Conservation (phyloP, 2,113 vertebrate species). For the Lycaon pictus region DNA sequence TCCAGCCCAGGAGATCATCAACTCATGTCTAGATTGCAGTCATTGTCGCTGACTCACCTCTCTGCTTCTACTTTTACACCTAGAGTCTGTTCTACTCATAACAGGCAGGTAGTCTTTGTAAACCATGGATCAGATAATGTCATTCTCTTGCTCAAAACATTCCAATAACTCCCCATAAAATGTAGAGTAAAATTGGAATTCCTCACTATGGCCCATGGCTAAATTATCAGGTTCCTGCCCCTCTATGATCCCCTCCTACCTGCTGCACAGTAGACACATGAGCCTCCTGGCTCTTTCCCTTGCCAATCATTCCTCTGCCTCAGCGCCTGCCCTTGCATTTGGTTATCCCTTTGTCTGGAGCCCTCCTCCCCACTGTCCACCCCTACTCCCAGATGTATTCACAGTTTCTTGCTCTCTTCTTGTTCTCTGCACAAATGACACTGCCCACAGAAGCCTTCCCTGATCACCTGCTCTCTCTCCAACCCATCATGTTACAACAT, state of each 20-base stretch:
- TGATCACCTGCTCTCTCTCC: background rate
- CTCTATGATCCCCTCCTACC: no score
- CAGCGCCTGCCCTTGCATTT: background rate
- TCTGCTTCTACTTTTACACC: background rate
- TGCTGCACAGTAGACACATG: background rate
- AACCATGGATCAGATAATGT: background rate
- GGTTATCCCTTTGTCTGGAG: background rate
- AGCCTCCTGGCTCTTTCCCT: background rate
- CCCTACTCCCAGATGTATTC: background rate
- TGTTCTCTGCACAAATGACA: background rate
- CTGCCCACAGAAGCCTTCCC: background rate
- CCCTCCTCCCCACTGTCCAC: background rate
- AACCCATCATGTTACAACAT: background rate
- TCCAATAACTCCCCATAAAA: background rate
- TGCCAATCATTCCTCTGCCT: background rate
- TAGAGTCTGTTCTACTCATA: background rate
- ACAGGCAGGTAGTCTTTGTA: background rate
- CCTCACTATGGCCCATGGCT: background rate
- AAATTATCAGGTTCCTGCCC: background rate
- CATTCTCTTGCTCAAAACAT: background rate
- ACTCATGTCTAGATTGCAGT: background rate
- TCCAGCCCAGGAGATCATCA: background rate
- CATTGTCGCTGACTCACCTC: background rate
- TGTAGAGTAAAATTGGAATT: background rate
- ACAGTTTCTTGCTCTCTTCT: background rate